Base-by-base conservation (phyloP, 2,113 vertebrate species). In the Nothocercus nigrocapillus region DNA sequence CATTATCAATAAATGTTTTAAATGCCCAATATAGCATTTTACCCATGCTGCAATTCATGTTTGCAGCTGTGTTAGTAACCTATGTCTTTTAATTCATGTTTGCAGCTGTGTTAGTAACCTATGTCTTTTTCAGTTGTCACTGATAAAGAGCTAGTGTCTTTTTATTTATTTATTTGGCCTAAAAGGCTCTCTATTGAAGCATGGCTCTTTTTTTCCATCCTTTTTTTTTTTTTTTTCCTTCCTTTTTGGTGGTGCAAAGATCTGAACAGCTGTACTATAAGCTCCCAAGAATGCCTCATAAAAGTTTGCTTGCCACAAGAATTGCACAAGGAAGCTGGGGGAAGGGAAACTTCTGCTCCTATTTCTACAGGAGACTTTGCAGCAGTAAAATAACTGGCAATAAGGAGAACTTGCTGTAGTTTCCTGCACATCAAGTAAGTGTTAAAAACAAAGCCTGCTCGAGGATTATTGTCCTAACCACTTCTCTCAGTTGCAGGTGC, bases 181-280 rank as follows among this genome's bases (percentile, higher is more conserved):
- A 38, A 82, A 78, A 91, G 66, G 2, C 10, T 56, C 88, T 83
- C 58, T 93, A 5, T 40, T 56, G 83, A 84, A 81, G 38, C 10
- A 61, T 28, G 22, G 16, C 20, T 89, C 58, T 73, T 76, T 90
- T 53, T 34, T 47, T 53, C 42, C 58, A 51, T 58, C 36, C 22
- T n/a, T 36, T 9, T 16, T 14, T 58, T 72, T 74, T 59, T 74
- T 58, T 51, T 73, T 70, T 58, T 78, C 45, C 30, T 30, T 32
- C 30, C 54, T 53, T 61, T 85, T 82, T 63, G 17, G 25, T 44
- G 24, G 24, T 62, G 67, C 34, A 54, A 62, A 61, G 61, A 87
- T 66, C 34, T 28, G 27, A 96, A 86, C 94, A 97, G 88, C 95
- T 97, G 93, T 69, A 76, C 51, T 67, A 40, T 11, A 68, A 88